Percentiles rank a stretch among this genome's conserved stretches.
These are phyloP conservation scores for Pantherophis alleghaniensis DNA, from an alignment of 2,797 vertebrate species.

Conservation along the genomic window DNA sequence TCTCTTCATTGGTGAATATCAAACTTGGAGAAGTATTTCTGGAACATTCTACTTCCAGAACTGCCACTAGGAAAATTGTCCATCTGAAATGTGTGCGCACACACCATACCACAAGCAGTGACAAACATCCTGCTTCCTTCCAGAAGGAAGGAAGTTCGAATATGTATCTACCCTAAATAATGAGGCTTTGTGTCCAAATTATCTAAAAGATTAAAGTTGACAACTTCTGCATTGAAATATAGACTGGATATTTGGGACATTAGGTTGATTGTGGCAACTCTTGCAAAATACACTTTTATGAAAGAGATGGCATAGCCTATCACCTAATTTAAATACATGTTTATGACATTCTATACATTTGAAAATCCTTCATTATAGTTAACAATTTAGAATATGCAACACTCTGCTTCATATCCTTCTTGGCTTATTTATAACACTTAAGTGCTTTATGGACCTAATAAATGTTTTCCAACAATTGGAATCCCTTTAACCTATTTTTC, in stretches of 20 bases:
- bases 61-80: not conserved
- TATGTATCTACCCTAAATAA: not conserved
- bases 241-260: not conserved
- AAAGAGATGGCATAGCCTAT: slow-evolving; percentile 15
- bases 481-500: slow-evolving; percentile 38
- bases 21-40: not conserved
- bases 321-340: not conserved
- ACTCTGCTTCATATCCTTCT: slow-evolving; percentile 24
- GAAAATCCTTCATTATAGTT: slow-evolving; percentile 36
- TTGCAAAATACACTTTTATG: not conserved
- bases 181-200: not conserved
- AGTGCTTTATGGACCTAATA: slow-evolving; percentile 45
- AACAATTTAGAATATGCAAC: slow-evolving; percentile 17
- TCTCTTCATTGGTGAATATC: not conserved
- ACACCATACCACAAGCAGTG: too few species aligned
- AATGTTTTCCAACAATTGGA: slow-evolving; percentile 36
- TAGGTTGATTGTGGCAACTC: not conserved
- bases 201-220: not conserved
- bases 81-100: not conserved
- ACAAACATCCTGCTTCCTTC: not conserved
- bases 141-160: not conserved
- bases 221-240: not conserved
- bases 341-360: not conserved
- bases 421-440: slow-evolving; percentile 46
- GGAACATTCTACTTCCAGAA: not conserved